These are phyloP conservation scores for Leucopternis melanops DNA, from an alignment of 2,113 vertebrate genomes.

Conservation along the genomic window DNA sequence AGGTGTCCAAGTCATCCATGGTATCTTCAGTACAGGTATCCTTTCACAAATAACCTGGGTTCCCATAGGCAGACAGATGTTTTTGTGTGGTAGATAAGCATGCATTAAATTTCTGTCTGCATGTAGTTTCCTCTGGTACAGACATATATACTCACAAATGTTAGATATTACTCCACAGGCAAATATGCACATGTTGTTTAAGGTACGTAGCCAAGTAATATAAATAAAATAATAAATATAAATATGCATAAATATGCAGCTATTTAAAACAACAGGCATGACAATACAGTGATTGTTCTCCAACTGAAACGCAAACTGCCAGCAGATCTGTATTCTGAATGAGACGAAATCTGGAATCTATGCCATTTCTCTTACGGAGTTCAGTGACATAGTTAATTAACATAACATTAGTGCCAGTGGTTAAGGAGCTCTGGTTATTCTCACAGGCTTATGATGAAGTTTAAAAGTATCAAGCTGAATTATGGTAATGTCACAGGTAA, in stretches of 20 bases:
- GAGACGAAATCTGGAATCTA: not conserved
- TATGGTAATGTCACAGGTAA: not conserved
- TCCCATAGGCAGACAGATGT: not conserved
- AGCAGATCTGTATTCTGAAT: not conserved
- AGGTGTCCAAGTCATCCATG: not conserved
- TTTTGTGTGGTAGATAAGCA: not conserved
- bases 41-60: not conserved
- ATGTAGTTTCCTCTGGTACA: not conserved
- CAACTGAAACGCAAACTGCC: not conserved
- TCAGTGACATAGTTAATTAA: not conserved
- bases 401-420: not conserved
- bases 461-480: not conserved
- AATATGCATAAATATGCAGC: not conserved
- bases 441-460: not conserved
- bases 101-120: not conserved
- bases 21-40: not conserved
- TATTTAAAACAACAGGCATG: not conserved
- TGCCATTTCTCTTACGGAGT: not conserved
- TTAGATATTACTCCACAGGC: not conserved
- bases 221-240: too few species aligned
- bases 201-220: not conserved
- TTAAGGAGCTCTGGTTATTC: not conserved
- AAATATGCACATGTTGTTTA: not conserved
- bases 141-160: not conserved
- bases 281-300: not conserved